Conservation (phyloP, 2,888 invertebrate species). For the Pomacea canaliculata region DNA sequence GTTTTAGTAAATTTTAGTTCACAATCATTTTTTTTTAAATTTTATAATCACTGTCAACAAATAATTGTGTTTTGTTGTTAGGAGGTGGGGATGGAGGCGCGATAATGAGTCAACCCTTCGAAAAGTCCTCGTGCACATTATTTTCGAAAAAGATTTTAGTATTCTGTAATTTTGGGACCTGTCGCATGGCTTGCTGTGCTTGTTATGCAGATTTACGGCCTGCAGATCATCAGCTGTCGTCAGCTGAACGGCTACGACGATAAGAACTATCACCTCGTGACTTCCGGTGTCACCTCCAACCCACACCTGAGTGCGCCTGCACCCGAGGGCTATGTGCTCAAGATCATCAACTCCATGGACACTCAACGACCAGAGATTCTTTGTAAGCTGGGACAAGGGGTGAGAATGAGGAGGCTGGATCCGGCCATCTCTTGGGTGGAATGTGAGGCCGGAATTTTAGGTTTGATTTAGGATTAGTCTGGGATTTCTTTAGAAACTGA, state of each 20-base stretch:
- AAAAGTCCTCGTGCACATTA: too few species aligned
- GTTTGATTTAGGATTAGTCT: too few species aligned
- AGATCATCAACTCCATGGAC: slow-evolving; percentile 86
- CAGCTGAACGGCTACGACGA: slow-evolving; percentile 85
- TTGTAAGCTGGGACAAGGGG: slow-evolving; percentile 38
- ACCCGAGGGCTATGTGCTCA: slow-evolving; percentile 76
- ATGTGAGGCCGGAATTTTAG: neutral
- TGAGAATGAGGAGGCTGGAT: neutral
- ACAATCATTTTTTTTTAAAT: too few species aligned
- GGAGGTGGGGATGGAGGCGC: too few species aligned
- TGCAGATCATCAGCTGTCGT: slow-evolving; percentile 74
- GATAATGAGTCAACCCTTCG: too few species aligned
- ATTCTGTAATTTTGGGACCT: too few species aligned
- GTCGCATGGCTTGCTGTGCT: too few species aligned
- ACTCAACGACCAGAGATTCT: slow-evolving; percentile 74
- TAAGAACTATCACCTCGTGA: slow-evolving; percentile 79
- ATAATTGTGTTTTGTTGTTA: too few species aligned
- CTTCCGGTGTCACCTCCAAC: slow-evolving; percentile 71
- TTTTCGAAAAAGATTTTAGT: too few species aligned
- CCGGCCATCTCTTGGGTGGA: neutral
- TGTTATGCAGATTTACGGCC: slow-evolving; percentile 72
- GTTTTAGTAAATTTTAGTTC: too few species aligned
- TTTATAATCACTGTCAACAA: too few species aligned
- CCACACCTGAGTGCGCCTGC: slow-evolving; percentile 45
- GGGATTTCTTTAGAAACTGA: too few species aligned